phyloP scores from a whole-genome alignment of 1,140 invertebrate species.

The Magallana angulata region DNA sequence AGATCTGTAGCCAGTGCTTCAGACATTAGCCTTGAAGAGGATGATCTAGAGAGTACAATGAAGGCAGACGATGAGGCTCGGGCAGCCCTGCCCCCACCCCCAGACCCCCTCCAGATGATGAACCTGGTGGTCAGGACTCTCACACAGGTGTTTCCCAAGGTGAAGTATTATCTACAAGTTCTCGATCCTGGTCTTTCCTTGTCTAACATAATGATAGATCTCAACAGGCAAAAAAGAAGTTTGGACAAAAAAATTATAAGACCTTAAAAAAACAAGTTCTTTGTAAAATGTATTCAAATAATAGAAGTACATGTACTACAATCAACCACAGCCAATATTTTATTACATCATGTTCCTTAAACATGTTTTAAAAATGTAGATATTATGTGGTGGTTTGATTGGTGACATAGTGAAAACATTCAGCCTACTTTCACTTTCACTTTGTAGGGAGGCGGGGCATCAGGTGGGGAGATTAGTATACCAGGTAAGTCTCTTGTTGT shows the following conservation, averaged over 20 bases:
- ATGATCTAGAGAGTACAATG: constrained; percentile 51
- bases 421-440: no score
- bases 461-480: not conserved
- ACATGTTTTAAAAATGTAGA: no score
- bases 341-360: no score
- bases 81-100: constrained; percentile 12
- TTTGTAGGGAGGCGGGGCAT: not conserved
- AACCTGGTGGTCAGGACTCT: constrained; percentile 53
- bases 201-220: not conserved
- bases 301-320: no score
- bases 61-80: constrained; percentile 6
- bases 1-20: not conserved
- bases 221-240: not conserved
- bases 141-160: constrained; percentile 53
- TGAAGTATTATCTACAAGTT: not conserved
- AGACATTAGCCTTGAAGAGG: not conserved
- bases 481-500: not conserved
- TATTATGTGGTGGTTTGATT: no score
- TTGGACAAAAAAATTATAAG: no score
- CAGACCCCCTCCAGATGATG: constrained; percentile 45
- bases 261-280: no score
- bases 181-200: not conserved
- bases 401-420: no score
- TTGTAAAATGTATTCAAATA: no score
- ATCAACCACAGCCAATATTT: no score